phyloP scores from a whole-genome alignment of 2,113 vertebrate species.

The Cyprinus carpio region DNA sequence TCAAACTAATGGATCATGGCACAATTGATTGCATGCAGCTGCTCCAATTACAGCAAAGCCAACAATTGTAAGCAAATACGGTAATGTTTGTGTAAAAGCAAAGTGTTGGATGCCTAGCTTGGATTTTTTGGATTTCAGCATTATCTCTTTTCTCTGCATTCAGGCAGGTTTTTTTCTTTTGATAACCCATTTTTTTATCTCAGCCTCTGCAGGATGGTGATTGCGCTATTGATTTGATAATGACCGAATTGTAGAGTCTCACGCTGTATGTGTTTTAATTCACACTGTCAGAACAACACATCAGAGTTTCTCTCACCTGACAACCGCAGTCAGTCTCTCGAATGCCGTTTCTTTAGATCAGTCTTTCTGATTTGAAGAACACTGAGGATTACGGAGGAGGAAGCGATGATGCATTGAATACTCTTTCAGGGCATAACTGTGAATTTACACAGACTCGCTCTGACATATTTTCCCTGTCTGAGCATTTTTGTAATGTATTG shows the following conservation, averaged over 20 bases:
- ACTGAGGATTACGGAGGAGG: background rate
- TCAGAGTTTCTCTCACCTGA: constrained; percentile 6
- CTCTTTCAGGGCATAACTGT: background rate
- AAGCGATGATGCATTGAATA: background rate
- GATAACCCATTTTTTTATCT: background rate
- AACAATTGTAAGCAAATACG: background rate
- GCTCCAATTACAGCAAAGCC: constrained; percentile 11
- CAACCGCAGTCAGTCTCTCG: background rate
- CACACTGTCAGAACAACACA: constrained; percentile 7
- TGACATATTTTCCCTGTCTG: background rate
- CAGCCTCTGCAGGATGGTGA: background rate
- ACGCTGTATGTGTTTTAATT: background rate
- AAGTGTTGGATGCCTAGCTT: background rate
- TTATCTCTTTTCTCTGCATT: background rate
- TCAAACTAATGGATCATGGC: constrained; percentile 16
- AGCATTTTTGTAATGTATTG: background rate
- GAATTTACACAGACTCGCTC: background rate
- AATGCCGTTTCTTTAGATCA: background rate
- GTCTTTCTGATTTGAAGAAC: background rate
- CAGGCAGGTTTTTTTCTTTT: background rate
- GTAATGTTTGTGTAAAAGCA: background rate
- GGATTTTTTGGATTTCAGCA: too few relatives aligned
- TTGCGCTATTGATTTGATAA: constrained; percentile 15
- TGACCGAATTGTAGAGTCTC: background rate
- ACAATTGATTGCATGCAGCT: constrained; percentile 8